Evolutionary conservation across 2,888 invertebrate genomes (phyloP).

Genomic region (Pollenia griseotomentosa): DNA sequence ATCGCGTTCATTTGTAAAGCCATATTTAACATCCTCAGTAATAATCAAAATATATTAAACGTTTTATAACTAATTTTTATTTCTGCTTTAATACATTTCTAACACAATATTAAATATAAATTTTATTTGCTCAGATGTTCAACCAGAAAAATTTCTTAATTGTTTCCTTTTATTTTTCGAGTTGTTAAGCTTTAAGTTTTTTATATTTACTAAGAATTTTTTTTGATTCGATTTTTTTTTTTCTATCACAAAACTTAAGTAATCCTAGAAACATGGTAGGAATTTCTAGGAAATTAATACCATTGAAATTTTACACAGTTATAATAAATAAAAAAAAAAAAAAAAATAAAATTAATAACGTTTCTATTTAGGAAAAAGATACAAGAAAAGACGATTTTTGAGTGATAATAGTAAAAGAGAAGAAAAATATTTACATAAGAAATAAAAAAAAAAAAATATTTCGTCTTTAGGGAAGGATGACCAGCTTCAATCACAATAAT

Average conservation of each 20-base stretch:
- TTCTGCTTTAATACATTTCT: too few relatives aligned
- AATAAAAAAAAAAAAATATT: slow-evolving; percentile 1
- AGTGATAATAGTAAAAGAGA: not conserved
- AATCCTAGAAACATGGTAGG: not conserved
- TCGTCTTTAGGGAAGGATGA: not conserved
- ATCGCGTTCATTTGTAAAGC: too few relatives aligned
- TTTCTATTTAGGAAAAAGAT: slow-evolving; percentile 1
- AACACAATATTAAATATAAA: too few relatives aligned
- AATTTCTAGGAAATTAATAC: slow-evolving; percentile 10
- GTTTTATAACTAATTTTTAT: too few relatives aligned
- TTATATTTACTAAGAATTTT: not conserved
- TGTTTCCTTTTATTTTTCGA: not conserved
- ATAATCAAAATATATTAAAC: too few relatives aligned
- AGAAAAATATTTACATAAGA: slow-evolving; percentile 34
- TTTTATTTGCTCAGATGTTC: not conserved
- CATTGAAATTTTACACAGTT: not conserved
- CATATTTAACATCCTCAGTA: too few relatives aligned
- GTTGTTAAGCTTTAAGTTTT: not conserved
- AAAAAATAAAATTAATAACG: slow-evolving; percentile 6
- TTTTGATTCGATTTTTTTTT: not conserved
- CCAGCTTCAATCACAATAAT: too few relatives aligned
- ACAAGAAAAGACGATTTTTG: not conserved
- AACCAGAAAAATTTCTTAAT: not conserved
- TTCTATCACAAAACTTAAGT: not conserved
- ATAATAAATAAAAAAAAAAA: not conserved